Evolutionary conservation across 2,113 vertebrate genomes (phyloP).

Genomic region (Conger conger): DNA sequence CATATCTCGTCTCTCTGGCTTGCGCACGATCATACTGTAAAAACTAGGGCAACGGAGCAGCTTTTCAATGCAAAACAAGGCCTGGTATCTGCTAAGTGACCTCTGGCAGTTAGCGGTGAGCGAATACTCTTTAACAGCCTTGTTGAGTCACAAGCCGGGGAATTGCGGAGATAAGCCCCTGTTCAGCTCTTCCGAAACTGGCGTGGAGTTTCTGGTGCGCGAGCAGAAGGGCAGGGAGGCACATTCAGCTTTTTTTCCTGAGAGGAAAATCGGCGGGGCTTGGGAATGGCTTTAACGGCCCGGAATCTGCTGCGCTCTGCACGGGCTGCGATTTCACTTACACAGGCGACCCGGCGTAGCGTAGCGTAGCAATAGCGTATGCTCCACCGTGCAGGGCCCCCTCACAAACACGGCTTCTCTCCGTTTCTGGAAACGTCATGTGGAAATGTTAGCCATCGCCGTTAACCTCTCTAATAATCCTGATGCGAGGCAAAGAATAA

Average conservation of each 20-base stretch:
- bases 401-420: background rate
- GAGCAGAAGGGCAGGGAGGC: background rate
- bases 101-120: conserved; percentile 38
- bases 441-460: background rate
- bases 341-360: conserved; percentile 1
- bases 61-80: conserved; percentile 33
- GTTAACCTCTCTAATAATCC: background rate
- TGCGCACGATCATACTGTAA: conserved; percentile 29
- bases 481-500: background rate
- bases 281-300: conserved; percentile 41
- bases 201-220: background rate
- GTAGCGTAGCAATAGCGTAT: conserved; percentile 14
- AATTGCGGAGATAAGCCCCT: conserved; percentile 8
- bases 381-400: background rate
- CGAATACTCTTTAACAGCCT: conserved; percentile 43
- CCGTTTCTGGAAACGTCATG: background rate
- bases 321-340: conserved; percentile 50
- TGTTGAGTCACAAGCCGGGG: conserved; percentile 10
- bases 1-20: conserved; percentile 20
- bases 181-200: background rate
- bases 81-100: conserved; percentile 46
- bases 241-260: background rate
- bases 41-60: conserved; percentile 14
- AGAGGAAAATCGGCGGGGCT: conserved; percentile 10
- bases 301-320: conserved; percentile 28